Percentiles rank a stretch among this genome's conserved stretches.
phyloP scores from a whole-genome alignment of 2,888 invertebrate genomes.

The Ectropis crepuscularia region DNA sequence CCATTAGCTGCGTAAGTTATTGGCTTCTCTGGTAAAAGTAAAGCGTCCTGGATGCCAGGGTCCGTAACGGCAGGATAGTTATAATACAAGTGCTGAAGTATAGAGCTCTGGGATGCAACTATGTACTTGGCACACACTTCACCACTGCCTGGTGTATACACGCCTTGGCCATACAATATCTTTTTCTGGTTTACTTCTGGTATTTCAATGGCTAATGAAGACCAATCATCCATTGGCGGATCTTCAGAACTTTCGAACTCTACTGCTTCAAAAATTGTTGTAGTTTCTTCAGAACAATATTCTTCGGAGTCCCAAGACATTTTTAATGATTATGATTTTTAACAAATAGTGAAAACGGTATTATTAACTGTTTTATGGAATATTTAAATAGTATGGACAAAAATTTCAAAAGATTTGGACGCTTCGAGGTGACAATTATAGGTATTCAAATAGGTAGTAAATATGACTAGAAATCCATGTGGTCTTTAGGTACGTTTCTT shows the following conservation, averaged over 20 bases:
- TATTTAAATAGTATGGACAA: no score
- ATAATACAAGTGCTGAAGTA: slow-evolving; percentile 65
- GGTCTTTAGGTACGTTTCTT: no score
- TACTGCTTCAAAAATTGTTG: slow-evolving; percentile 39
- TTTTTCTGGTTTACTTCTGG: slow-evolving; percentile 55
- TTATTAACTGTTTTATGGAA: no score
- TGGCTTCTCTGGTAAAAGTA: slow-evolving; percentile 51
- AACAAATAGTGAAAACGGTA: no score
- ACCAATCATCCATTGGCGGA: slow-evolving; percentile 67
- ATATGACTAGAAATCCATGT: no score
- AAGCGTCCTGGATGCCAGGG: slow-evolving; percentile 65
- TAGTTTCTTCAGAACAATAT: slow-evolving; percentile 8
- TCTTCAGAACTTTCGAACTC: slow-evolving; percentile 60
- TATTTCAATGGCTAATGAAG: slow-evolving; percentile 55
- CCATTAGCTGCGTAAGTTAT: slow-evolving; percentile 64
- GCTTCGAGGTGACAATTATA: no score
- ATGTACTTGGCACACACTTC: slow-evolving; percentile 67
- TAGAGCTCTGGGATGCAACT: slow-evolving; percentile 60
- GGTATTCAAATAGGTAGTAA: no score
- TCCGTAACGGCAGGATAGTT: slow-evolving; percentile 67
- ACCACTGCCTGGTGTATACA: slow-evolving; percentile 63
- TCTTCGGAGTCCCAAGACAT: slow-evolving; percentile 4
- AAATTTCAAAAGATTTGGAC: no score
- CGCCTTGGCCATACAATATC: slow-evolving; percentile 47
- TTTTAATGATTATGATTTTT: not conserved